Evolutionary conservation across 2,113 vertebrate genomes (phyloP), one percentile per base, ranked within the genome.

Genomic region (Spheniscus mendiculus): DNA sequence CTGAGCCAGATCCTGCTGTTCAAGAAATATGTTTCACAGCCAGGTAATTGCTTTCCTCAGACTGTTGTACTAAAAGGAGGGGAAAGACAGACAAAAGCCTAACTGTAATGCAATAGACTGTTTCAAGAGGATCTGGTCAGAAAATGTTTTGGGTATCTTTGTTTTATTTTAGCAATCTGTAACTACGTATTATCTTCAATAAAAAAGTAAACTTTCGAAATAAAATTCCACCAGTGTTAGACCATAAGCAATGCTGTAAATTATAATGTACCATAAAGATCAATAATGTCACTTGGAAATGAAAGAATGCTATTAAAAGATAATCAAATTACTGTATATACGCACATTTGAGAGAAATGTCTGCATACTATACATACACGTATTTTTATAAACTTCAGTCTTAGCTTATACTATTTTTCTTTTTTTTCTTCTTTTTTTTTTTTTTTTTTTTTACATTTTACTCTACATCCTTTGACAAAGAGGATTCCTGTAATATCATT

Each of bases 21-120:
- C 80, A 95, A 96, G 87, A 96, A 97, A 96, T 96, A 97, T 95
- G 95, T 89, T 96, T 95, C 95, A 89, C 92, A 91, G 91, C 44
- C 77, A 84, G 81, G 49, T 87, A 95, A 96, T 91, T 89, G 69
- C 44, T 91, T 87, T 95, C 53, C 73, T 92, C 86, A 92, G 73
- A 96, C 53, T 89, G 40, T n/a, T 81, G 58, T 62, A 83, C 30
- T 83, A 76, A 87, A 82, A 94, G 72, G 44, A 91, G 19, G 14
- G 10, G 44, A 78, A 93, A 56, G 47, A 89, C 25, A 69, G 36
- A 45, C 32, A 83, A 83, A 72, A 93, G 36, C 17, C 20, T 56
- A 71, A 32, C 1, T 3, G 36, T 58, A 66, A 55, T 5, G 14
- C 1, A 8, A 25, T 2, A 70, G 44, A 63, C 17, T 59, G 19